phyloP scores from a whole-genome alignment of 2,797 vertebrate species.

The Malurus splendens region DNA sequence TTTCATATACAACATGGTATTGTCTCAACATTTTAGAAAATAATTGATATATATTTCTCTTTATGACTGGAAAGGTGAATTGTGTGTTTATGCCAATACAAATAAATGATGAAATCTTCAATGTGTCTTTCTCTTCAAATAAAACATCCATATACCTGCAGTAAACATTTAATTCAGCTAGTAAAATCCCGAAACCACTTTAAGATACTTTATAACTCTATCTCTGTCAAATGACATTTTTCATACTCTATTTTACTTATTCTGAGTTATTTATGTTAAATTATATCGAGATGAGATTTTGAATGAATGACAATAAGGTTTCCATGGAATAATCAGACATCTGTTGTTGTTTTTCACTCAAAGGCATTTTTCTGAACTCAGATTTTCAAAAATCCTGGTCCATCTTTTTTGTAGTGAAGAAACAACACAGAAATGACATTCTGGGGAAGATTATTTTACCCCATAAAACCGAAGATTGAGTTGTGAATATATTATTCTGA shows the following conservation, averaged over 20 bases:
- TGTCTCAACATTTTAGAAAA: background rate
- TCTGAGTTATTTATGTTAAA: constrained; percentile 59
- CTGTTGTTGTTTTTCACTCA: constrained; percentile 57
- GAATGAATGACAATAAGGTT: constrained; percentile 49
- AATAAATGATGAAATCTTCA: background rate
- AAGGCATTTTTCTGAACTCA: constrained; percentile 37
- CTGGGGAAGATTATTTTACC: background rate
- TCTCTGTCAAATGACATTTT: constrained; percentile 42
- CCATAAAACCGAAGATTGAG: background rate
- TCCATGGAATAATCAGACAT: constrained; percentile 53
- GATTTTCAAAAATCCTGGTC: constrained; percentile 17
- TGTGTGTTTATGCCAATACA: background rate
- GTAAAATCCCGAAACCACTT: constrained; percentile 16
- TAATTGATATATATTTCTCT: background rate
- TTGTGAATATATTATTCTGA: constrained; percentile 7
- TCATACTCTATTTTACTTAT: constrained; percentile 45
- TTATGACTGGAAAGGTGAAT: background rate
- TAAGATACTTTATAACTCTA: constrained; percentile 7
- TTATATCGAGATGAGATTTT: constrained; percentile 36
- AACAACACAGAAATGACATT: background rate
- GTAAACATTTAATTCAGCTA: constrained; percentile 7
- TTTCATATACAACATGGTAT: background rate
- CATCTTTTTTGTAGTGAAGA: background rate
- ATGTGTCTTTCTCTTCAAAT: background rate
- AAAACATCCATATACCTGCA: background rate